phyloP scores from a whole-genome alignment of 2,113 vertebrate species.

The Paratilapia polleni region DNA sequence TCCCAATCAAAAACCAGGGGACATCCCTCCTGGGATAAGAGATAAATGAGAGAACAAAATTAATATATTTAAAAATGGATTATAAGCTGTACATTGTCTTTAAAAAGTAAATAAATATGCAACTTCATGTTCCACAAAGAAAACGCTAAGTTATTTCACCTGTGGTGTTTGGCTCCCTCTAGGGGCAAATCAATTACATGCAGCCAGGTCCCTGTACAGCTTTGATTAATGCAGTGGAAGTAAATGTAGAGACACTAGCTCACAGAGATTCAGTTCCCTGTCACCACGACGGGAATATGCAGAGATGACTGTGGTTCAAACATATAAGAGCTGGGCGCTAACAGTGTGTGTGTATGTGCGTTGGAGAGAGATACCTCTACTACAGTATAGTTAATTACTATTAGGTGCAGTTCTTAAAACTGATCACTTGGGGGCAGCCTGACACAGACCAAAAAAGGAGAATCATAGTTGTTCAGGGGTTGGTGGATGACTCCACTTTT shows the following conservation, averaged over 20 bases:
- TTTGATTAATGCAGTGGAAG: neutral
- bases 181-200: neutral
- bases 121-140: neutral
- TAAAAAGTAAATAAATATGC: too few relatives aligned
- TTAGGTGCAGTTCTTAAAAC: neutral
- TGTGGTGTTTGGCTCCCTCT: constrained; percentile 57
- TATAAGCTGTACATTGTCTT: neutral
- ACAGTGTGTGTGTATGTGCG: neutral
- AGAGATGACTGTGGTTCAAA: neutral
- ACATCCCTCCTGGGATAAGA: neutral
- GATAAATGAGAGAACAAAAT: neutral
- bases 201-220: neutral
- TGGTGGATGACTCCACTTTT: neutral
- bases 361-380: neutral
- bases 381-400: neutral
- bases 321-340: neutral
- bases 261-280: neutral
- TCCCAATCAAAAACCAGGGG: neutral
- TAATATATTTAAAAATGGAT: neutral
- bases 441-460: neutral
- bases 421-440: constrained; percentile 35
- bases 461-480: neutral
- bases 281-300: neutral
- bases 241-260: neutral
- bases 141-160: neutral